phyloP scores from a whole-genome alignment of 2,888 invertebrate genomes.

The Drosophila mulleri region DNA sequence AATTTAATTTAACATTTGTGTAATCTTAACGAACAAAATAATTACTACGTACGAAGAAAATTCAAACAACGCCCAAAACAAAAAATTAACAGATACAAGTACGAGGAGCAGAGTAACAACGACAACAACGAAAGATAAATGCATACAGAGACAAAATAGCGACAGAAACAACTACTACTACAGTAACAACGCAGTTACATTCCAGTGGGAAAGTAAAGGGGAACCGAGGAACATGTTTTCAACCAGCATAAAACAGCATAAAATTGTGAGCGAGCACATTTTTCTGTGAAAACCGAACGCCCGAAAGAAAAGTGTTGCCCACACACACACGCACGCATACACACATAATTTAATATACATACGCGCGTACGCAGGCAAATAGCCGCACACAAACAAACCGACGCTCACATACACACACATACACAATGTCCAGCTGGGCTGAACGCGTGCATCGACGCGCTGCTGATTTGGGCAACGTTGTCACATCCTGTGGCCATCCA shows the following conservation, averaged over 20 bases:
- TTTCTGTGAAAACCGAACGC: slow-evolving; percentile 70
- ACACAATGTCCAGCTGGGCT: slow-evolving; percentile 93
- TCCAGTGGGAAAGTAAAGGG: slow-evolving; percentile 63
- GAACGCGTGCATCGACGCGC: slow-evolving; percentile 96
- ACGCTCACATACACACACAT: slow-evolving; percentile 27
- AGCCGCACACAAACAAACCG: slow-evolving; percentile 36
- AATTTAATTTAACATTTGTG: slow-evolving; percentile 43
- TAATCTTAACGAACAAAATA: slow-evolving; percentile 42
- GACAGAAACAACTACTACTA: slow-evolving; percentile 24
- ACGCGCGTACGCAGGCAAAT: slow-evolving; percentile 42
- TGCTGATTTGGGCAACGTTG: slow-evolving; percentile 95
- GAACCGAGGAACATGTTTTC: slow-evolving; percentile 60
- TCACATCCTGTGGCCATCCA: slow-evolving; percentile 95
- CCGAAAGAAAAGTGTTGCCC: slow-evolving; percentile 65
- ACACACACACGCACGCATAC: slow-evolving; percentile 24
- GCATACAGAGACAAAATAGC: slow-evolving; percentile 49
- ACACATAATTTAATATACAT: slow-evolving; percentile 18
- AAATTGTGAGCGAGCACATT: slow-evolving; percentile 72
- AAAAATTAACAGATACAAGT: slow-evolving; percentile 38
- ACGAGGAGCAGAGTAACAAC: slow-evolving; percentile 36
- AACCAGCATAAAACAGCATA: slow-evolving; percentile 70
- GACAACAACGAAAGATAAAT: slow-evolving; percentile 54
- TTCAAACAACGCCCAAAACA: slow-evolving; percentile 64
- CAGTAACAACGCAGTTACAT: slow-evolving; percentile 60
- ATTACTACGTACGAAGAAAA: slow-evolving; percentile 54